phyloP scores from a whole-genome alignment of 2,797 vertebrate genomes.

The Cossypha niveicapilla region DNA sequence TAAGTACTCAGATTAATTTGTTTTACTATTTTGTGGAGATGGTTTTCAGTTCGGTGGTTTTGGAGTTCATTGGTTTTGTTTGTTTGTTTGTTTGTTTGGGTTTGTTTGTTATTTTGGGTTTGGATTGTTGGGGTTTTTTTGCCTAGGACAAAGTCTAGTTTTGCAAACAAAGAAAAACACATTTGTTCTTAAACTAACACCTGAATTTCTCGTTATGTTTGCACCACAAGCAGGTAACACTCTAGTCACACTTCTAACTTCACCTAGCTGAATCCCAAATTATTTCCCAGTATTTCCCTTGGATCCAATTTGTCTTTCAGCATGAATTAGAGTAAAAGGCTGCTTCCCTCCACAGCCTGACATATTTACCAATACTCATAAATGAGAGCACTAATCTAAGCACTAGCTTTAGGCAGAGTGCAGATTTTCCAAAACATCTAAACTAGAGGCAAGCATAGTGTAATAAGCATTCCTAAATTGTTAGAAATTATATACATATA shows the following conservation, averaged over 20 bases:
- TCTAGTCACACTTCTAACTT: not conserved
- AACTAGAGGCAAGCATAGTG: not conserved
- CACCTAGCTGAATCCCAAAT: not conserved
- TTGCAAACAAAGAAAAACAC: not conserved
- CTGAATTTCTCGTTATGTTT: not conserved
- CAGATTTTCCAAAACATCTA: not conserved
- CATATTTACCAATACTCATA: not conserved
- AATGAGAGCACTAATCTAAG: not conserved
- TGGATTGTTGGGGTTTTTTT: not conserved
- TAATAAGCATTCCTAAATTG: not conserved
- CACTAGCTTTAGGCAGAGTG: rapidly evolving
- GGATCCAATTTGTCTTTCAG: not conserved
- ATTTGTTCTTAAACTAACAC: not conserved
- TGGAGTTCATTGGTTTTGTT: not conserved
- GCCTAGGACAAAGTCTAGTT: not conserved
- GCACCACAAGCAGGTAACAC: not conserved
- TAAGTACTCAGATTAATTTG: not conserved
- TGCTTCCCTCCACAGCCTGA: not conserved
- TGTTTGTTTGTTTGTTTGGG: not conserved
- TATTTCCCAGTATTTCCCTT: not conserved
- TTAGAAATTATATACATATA: not conserved
- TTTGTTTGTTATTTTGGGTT: not conserved
- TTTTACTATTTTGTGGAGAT: not conserved
- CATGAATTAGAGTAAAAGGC: not conserved
- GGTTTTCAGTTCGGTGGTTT: not conserved